Base-by-base conservation (phyloP, 37 sponge, comb jelly and placozoan species). In the Crambe crambe region DNA sequence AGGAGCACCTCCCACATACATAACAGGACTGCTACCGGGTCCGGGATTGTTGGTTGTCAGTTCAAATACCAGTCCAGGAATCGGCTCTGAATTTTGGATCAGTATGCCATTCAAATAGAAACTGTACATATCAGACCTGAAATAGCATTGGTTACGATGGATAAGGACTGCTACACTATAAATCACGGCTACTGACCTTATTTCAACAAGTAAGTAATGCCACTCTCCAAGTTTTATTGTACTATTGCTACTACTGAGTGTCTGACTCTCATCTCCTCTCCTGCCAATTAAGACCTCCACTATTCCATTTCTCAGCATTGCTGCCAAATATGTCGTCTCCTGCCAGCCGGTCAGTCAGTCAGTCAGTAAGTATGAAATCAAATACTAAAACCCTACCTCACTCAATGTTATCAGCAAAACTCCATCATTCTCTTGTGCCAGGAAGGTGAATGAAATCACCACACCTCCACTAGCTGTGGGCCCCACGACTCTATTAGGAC, bases 51-150 rank as follows among this genome's bases (percentile, higher is more conserved):
- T 32, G 36, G 77, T 76, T 32, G 23, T 31, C 9, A 79, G 38
- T 32, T 70, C 37, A 42, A 81, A 58, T 3, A 20, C 9, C 9
- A 81, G 70, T 30, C 64, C 54, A 29, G 74, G 38, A 2, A 69
- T 9, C 2, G 56, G 10, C 0, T 18, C 6, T n/a, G 4, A 8
- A 22, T 69, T 29, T 0, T 36, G 40, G 15, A 63, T 73, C 4
- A 34, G 25, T 0, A 82, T 37, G 2, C 74, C 82, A 73, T 82
- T 40, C 64, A 73, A 18, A 38, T 59, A 73, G 23, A 82, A 73
- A 22, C 1, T 34, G 51, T 38, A 63, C 9, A 18, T 21, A 80
- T 39, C 72, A 59, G 9, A 2, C 17, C 70, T 80, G 61, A 36
- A 34, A 40, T 36, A 56, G 68, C 8, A 77, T 0, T 22, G 25